Evolutionary conservation across 2,797 vertebrate species (phyloP), one percentile per base, ranked within the genome.

Genomic region (Pangasius krempfi): DNA sequence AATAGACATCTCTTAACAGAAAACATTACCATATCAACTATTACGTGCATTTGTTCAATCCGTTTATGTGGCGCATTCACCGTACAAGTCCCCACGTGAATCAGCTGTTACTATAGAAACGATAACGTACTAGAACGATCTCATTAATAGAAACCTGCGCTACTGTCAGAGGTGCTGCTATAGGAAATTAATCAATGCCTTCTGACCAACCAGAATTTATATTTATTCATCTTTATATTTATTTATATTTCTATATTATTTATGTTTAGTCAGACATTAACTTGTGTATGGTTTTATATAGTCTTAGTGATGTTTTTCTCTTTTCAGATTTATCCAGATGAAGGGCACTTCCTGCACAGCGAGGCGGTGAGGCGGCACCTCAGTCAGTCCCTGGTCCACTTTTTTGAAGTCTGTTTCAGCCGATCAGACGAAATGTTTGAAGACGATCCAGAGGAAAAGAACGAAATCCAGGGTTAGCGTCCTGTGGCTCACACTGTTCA

Each of bases 341-440:
- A 99, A 93, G 96, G 97, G 92, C 99, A 99, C 95, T 98, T 98
- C 94, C 95, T 99, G 47, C 96, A 93, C 94, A 97, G 94, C 0
- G 90, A 95, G 40, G 92, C 88, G 0, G 94, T 97, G 0, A 89
- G 95, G 91, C 97, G 97, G 93, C 98, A 99, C 93, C 96, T 99
- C 88, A 97, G 97, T 93, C 97, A 98, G 66, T 97, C 99, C 62
- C 92, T 99, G 80, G 95, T 98, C 88, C 97, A 96, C 96, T 99
- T 99, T 96, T 99, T 99, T 3, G 97, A 95, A 92, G 97, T 98
- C 0, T 99, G 99, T 93, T 99, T 99, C 96, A 94, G 96, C 93
- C 94, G 97, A 91, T 97, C 97, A 18, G 98, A 99, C 88, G 95
- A 94, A 87, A 89, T 95, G 47, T 96, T 96, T 0, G 92, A 97